Base-by-base conservation (phyloP, 2,888 invertebrate genomes). In the Hecatera dysodea region DNA sequence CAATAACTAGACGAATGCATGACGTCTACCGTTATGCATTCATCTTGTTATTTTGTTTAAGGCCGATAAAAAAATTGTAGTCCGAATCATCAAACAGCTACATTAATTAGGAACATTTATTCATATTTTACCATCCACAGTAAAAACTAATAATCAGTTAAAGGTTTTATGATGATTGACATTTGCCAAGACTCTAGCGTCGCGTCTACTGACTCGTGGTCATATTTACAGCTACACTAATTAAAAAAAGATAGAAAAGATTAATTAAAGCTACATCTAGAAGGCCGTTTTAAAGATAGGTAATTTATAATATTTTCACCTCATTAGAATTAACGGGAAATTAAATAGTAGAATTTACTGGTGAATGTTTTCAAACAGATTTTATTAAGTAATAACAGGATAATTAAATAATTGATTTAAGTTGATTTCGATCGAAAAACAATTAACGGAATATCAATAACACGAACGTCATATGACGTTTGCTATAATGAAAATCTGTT, bases 291-390 rank as follows among this genome's bases (percentile, higher is more conserved):
- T 64, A 33, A 6, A 22, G 33, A 46, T n/a, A n/a, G n/a, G n/a
- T 65, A 65, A 36, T 46, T 65, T 24, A 65, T 57, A 12, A 29
- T 46, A 5, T 48, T 48, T 66, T 27, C 4, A 27, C 61, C 11
- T 1, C 48, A 15, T 50, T 29, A 4, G 9, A 22, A 52, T 42
- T 33, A 66, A 53, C 52, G 42, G 52, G 8, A 53, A 24, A 24
- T 36, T 24, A 46, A 27, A 63, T 27, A 27, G 5, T 15, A 53
- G 8, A 53, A 53, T 42, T 19, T 52, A 52, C 2, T 15, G 5
- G 9, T 12, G 1, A 3, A n/a, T 50, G 6, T 42, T 50, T 29
- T 29, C 0, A 50, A 29, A 17, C 42, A 19, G 39, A 19, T 33
- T 65, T 33, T 11, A 52, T 44, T 12, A 0, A 33, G 6, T 52